A percentile compares a stretch with the other conserved stretches of the same genome.
Evolutionary conservation across 2,113 vertebrate species (phyloP).

Genomic region (Pteronura brasiliensis): DNA sequence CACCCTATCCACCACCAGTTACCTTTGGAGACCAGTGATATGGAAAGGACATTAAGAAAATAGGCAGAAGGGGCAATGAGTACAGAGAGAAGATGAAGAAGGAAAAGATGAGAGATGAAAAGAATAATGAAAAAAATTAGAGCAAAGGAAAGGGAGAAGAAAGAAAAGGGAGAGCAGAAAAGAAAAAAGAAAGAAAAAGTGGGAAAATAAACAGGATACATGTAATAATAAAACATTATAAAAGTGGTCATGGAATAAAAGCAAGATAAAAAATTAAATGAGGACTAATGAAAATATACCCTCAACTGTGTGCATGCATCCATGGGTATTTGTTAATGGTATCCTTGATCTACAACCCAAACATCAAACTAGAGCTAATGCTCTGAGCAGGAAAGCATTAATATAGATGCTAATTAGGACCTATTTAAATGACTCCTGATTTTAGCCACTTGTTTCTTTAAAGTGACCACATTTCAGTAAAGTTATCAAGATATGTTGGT

Average conservation of each 20-base stretch:
- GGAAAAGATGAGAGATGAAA: neutral
- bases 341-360: neutral
- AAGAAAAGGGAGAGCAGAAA: neutral
- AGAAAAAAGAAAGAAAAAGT: neutral
- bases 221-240: neutral
- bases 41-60: neutral
- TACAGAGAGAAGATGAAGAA: neutral
- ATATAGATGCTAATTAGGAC: neutral
- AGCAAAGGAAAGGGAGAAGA: neutral
- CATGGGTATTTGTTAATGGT: neutral
- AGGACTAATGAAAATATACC: neutral
- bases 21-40: neutral
- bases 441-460: neutral
- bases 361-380: neutral
- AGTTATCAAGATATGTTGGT: neutral
- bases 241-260: neutral
- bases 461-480: neutral
- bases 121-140: neutral
- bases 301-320: neutral
- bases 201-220: neutral
- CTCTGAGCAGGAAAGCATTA: neutral
- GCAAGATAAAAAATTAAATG: neutral
- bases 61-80: neutral
- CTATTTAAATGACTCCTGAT: neutral
- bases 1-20: neutral